Percentiles rank a stretch among this genome's conserved stretches.
These are phyloP conservation scores for Spongilla lacustris DNA, from an alignment of 37 sponge, comb jelly and placozoan species.

Conservation along the genomic window DNA sequence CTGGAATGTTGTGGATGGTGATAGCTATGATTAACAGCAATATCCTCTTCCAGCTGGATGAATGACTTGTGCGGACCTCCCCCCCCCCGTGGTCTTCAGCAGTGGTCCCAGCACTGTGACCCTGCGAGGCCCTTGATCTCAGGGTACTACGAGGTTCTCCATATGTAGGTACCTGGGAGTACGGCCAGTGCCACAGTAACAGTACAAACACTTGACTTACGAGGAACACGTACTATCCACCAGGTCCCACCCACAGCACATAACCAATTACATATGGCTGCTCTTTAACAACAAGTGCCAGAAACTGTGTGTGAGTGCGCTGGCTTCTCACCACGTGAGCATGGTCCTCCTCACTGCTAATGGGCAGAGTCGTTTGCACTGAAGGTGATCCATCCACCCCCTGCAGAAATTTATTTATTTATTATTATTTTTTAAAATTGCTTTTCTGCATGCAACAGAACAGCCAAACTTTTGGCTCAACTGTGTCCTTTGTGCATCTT, in stretches of 20 bases:
- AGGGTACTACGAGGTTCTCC: not conserved
- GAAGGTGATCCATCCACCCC: not conserved
- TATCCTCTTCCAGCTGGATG: slow-evolving; percentile 85
- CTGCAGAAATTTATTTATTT: not conserved
- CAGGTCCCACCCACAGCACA: too few relatives aligned
- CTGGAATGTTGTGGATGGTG: slow-evolving; percentile 97
- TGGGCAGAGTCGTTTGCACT: not conserved
- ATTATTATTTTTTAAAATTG: too few relatives aligned
- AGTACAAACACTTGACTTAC: not conserved
- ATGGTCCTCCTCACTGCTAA: not conserved
- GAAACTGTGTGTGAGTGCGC: too few relatives aligned
- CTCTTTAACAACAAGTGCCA: too few relatives aligned
- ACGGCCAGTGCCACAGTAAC: not conserved
- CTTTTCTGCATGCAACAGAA: too few relatives aligned
- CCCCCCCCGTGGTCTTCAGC: not conserved
- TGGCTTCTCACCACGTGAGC: not conserved
- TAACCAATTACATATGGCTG: too few relatives aligned
- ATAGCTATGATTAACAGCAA: slow-evolving; percentile 91
- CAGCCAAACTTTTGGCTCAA: too few relatives aligned
- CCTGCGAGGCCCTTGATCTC: not conserved
- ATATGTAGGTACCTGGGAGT: not conserved
- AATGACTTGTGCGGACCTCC: not conserved
- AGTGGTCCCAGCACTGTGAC: not conserved
- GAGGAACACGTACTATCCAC: too few relatives aligned
- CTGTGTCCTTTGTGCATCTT: too few relatives aligned